These are phyloP conservation scores for Paedocypris sp. DNA, from an alignment of 2,113 vertebrate species.

Conservation along the genomic window DNA sequence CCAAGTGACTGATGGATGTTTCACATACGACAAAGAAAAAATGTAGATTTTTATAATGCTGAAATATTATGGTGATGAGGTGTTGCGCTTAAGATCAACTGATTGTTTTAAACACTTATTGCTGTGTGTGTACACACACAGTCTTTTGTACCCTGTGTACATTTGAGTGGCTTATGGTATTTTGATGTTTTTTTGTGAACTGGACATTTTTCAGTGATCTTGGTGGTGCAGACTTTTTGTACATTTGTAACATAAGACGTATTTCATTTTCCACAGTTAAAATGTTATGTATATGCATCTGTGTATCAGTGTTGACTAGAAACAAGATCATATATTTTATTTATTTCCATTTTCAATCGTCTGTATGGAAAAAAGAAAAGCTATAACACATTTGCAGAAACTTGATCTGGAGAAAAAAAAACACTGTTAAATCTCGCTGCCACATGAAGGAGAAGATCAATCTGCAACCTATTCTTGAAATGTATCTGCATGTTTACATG, in stretches of 20 bases:
- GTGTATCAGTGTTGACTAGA: conserved; percentile 44
- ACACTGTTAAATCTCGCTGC: conserved; percentile 38
- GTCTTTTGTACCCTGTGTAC: background rate
- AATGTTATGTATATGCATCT: conserved; percentile 57
- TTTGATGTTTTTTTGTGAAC: background rate
- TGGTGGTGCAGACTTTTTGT: conserved; percentile 40
- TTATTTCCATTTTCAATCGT: conserved; percentile 53
- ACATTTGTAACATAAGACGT: conserved; percentile 50
- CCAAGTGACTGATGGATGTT: background rate
- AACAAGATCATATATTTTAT: conserved; percentile 60
- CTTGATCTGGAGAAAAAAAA: too few species aligned
- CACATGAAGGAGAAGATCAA: conserved; percentile 63
- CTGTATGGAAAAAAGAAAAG: conserved; percentile 58
- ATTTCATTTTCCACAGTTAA: conserved; percentile 59
- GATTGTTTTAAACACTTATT: background rate
- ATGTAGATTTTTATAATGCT: background rate
- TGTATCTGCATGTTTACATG: conserved; percentile 48
- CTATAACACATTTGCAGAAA: conserved; percentile 43
- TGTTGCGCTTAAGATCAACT: background rate
- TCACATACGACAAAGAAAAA: background rate
- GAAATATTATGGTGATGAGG: background rate
- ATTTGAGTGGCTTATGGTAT: background rate
- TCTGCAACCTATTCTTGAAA: conserved; percentile 41
- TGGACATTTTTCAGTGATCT: conserved; percentile 3
- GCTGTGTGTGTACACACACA: background rate